Conservation (phyloP, 2,113 vertebrate genomes). For the Sigmodon hispidus region DNA sequence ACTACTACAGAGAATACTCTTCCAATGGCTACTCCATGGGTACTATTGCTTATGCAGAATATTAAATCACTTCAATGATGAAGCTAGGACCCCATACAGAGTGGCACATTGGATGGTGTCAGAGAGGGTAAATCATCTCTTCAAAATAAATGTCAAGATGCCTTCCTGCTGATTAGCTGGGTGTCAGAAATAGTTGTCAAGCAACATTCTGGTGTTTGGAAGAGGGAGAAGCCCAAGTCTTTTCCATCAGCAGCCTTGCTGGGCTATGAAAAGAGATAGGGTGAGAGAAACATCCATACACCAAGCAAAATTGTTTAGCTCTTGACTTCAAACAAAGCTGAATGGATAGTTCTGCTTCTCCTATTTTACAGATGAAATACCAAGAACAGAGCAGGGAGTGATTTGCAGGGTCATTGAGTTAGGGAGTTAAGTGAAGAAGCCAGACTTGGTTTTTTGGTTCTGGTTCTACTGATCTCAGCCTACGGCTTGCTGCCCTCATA, state of each 20-base stretch:
- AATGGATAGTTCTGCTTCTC: constrained; percentile 22
- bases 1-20: neutral
- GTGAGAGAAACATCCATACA: neutral
- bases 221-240: neutral
- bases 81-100: neutral
- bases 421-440: neutral
- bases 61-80: constrained; percentile 24
- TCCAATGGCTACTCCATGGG: neutral
- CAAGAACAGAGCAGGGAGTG: constrained; percentile 3
- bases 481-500: neutral
- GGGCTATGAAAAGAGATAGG: neutral
- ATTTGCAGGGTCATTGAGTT: neutral
- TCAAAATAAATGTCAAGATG: constrained; percentile 50
- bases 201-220: neutral
- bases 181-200: neutral
- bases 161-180: neutral
- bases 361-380: constrained; percentile 54
- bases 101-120: neutral
- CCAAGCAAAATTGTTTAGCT: constrained; percentile 8
- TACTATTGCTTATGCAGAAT: neutral
- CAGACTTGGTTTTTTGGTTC: neutral
- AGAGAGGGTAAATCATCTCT: constrained; percentile 1
- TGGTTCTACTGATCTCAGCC: neutral
- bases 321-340: constrained; percentile 37
- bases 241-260: neutral